Conservation (phyloP, 2,113 vertebrate species). For the Datnioides undecimradiatus region DNA sequence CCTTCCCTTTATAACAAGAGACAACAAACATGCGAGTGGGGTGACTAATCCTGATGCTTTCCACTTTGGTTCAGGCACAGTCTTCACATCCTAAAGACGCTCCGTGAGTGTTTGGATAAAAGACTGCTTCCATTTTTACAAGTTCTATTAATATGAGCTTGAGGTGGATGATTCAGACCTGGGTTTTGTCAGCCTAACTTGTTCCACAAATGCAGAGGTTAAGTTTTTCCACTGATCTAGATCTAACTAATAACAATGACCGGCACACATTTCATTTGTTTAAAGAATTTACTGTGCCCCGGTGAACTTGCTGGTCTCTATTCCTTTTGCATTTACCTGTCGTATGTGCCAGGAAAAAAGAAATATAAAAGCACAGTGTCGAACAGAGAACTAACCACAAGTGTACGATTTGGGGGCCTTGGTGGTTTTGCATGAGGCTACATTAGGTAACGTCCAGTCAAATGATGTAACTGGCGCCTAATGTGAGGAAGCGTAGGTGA, state of each 20-base stretch:
- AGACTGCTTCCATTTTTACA: conserved; percentile 78
- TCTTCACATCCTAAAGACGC: conserved; percentile 63
- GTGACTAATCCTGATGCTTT: conserved; percentile 66
- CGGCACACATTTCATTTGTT: conserved; percentile 51
- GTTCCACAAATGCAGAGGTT: conserved; percentile 65
- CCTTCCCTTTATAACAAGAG: conserved; percentile 32
- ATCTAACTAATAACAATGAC: conserved; percentile 60
- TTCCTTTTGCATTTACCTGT: conserved; percentile 16
- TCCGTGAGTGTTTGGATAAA: conserved; percentile 72
- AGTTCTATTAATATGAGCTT: conserved; percentile 77
- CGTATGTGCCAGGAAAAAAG: conserved; percentile 57
- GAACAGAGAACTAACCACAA: conserved; percentile 25
- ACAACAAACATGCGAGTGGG: conserved; percentile 45
- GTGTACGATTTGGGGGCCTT: conserved; percentile 41
- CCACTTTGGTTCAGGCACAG: conserved; percentile 67
- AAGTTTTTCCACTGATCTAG: conserved; percentile 72
- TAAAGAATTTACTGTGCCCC: conserved; percentile 38
- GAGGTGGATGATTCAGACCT: conserved; percentile 80
- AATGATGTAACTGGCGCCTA: conserved; percentile 68
- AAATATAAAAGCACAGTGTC: conserved; percentile 30
- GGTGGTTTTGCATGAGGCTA: conserved; percentile 44
- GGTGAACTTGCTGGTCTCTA: conserved; percentile 44
- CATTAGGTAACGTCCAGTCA: conserved; percentile 57
- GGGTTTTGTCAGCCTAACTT: conserved; percentile 67
- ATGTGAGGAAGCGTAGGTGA: conserved; percentile 56